A percentile compares a stretch with the other conserved stretches of the same genome.
phyloP scores from a whole-genome alignment of 2,797 vertebrate genomes.

The Triplophysa yarkandensis region DNA sequence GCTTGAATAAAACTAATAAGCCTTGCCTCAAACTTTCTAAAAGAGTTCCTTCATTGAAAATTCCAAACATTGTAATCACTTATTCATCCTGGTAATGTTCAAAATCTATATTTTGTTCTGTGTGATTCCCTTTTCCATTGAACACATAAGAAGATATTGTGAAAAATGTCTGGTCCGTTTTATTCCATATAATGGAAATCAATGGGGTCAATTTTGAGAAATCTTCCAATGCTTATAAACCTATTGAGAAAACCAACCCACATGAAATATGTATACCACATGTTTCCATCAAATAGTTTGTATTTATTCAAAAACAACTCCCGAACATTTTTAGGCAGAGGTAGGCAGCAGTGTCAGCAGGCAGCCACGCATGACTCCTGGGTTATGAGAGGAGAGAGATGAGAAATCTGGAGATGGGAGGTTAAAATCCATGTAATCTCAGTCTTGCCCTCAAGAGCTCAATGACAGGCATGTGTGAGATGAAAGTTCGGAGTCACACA shows the following conservation, averaged over 20 bases:
- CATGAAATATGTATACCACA: background rate
- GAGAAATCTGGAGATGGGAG: conserved; percentile 20
- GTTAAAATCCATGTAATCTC: conserved; percentile 41
- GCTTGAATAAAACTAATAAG: background rate
- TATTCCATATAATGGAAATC: too few species aligned
- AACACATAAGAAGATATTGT: too few species aligned
- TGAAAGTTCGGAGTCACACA: conserved; percentile 31
- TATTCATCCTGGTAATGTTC: too few species aligned
- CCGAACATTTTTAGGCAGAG: conserved; percentile 5
- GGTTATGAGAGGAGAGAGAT: conserved; percentile 37
- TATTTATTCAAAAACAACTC: conserved; percentile 2
- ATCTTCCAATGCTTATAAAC: too few species aligned
- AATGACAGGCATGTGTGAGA: conserved; percentile 24
- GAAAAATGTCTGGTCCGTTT: too few species aligned
- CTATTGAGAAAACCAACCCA: background rate
- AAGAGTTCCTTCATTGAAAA: too few species aligned
- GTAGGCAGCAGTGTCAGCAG: conserved; percentile 15
- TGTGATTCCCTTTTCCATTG: too few species aligned
- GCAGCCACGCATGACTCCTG: conserved; percentile 31
- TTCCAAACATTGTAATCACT: too few species aligned
- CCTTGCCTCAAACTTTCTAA: background rate
- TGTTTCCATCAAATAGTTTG: background rate
- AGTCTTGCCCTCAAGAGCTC: conserved; percentile 16
- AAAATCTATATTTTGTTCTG: too few species aligned
- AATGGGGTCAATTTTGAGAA: too few species aligned